These are phyloP conservation scores for Berghia stephanieae DNA, from an alignment of 1,140 invertebrate genomes.

Conservation along the genomic window DNA sequence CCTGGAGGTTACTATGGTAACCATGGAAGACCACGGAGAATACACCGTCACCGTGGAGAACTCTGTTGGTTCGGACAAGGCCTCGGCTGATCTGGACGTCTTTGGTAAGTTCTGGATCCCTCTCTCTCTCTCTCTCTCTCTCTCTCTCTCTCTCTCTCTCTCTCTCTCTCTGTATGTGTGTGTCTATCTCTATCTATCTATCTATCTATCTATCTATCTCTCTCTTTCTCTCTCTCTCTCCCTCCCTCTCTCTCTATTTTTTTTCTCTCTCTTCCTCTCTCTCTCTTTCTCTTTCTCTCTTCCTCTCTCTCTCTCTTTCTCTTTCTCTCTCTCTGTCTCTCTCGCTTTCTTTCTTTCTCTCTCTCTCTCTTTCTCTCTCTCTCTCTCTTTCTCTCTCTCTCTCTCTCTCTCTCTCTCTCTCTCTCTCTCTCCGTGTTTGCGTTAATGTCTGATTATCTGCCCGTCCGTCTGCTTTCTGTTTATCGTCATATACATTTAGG, in stretches of 20 bases:
- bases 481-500: too few relatives aligned
- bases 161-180: neutral
- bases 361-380: conserved; percentile 3
- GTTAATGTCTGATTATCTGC: conserved; percentile 1
- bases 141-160: neutral
- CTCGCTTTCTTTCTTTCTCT: too few relatives aligned
- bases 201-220: too few relatives aligned
- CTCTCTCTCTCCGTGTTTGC: too few relatives aligned
- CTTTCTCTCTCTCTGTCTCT: neutral
- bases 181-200: neutral
- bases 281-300: conserved; percentile 1
- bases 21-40: conserved; percentile 91
- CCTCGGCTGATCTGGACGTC: conserved; percentile 55
- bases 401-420: conserved; percentile 17
- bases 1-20: conserved; percentile 82
- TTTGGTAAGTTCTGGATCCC: conserved; percentile 55
- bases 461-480: too few relatives aligned
- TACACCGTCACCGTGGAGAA: conserved; percentile 93
- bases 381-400: conserved; percentile 16
- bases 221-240: too few relatives aligned
- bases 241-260: too few relatives aligned
- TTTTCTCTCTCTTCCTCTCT: neutral
- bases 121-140: too few relatives aligned
- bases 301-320: neutral
- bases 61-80: conserved; percentile 76